Percentiles rank a stretch among this genome's conserved stretches.
phyloP scores from a whole-genome alignment of 2,113 vertebrate genomes.

The Mus musculus region GRCm39 chr13:85679501-85680000 shows the following conservation, averaged over 20 bases:
- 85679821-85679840: background rate
- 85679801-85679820: constrained; percentile 8
- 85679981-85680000: background rate
- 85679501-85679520: constrained; percentile 5
- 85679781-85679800: constrained; percentile 10
- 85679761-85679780: background rate
- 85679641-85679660: background rate
- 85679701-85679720: background rate
- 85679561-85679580: background rate
- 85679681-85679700: background rate
- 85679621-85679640: background rate
- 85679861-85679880: background rate
- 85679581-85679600: constrained; percentile 24
- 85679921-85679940: background rate
- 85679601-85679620: background rate
- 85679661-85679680: background rate
- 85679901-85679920: background rate
- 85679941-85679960: background rate
- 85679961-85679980: background rate
- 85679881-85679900: background rate
- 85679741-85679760: background rate
- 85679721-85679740: background rate
- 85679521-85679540: background rate
- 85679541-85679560: constrained; percentile 12
- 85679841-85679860: background rate